Conservation (phyloP, 2,797 vertebrate genomes). For the Neosilurus hyrtlii region DNA sequence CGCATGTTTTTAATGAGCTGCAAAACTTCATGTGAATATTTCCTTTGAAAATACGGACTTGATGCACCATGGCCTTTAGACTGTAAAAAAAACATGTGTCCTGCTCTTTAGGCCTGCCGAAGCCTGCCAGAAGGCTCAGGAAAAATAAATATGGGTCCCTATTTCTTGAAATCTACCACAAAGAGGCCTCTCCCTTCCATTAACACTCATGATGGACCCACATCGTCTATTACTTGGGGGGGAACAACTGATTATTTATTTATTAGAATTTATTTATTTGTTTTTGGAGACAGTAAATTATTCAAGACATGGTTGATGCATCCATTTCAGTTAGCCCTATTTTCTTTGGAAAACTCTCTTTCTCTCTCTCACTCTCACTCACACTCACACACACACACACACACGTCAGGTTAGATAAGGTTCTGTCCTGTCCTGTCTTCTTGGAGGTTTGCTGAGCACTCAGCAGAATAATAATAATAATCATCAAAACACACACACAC, state of each 20-base stretch:
- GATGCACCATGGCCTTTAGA: no score
- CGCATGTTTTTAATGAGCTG: no score
- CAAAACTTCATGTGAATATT: no score
- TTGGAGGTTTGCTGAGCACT: slow-evolving; percentile 60
- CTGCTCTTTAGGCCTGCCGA: not conserved
- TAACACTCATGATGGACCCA: not conserved
- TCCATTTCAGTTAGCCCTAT: slow-evolving; percentile 28
- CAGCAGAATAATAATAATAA: slow-evolving; percentile 71
- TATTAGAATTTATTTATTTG: slow-evolving; percentile 34
- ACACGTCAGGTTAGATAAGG: slow-evolving; percentile 60
- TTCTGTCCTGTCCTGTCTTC: slow-evolving; percentile 67
- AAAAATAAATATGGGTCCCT: not conserved
- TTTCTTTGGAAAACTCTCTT: not conserved
- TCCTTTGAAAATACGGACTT: no score
- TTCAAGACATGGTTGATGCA: slow-evolving; percentile 25
- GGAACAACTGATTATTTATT: slow-evolving; percentile 25
- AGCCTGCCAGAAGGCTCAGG: not conserved
- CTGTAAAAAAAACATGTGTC: not conserved
- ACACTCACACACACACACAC: slow-evolving; percentile 29
- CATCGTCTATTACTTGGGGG: not conserved
- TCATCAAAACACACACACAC: slow-evolving; percentile 48
- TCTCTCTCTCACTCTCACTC: not conserved
- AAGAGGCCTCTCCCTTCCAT: slow-evolving; percentile 15
- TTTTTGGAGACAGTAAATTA: slow-evolving; percentile 32
- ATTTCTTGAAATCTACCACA: slow-evolving; percentile 6